phyloP scores from a whole-genome alignment of 2,113 vertebrate genomes.

The Pleuronectes platessa region DNA sequence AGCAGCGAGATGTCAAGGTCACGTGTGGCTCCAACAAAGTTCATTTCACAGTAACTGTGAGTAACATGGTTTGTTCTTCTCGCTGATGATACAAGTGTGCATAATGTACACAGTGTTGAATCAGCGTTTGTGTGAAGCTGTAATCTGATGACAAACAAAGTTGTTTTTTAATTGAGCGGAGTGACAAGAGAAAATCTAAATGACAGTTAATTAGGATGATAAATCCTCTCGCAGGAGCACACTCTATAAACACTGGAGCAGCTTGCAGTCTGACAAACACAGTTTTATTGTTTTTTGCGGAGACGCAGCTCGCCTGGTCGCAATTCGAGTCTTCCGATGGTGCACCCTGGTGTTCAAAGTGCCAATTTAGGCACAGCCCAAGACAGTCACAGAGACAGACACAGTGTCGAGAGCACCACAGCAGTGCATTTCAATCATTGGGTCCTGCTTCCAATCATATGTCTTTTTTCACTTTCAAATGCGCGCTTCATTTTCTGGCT shows the following conservation, averaged over 20 bases:
- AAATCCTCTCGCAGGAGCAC: slow-evolving; percentile 4
- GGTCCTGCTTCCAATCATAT: neutral
- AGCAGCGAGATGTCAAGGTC: slow-evolving; percentile 8
- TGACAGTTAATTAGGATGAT: slow-evolving; percentile 47
- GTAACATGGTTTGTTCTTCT: neutral
- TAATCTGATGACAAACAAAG: slow-evolving; percentile 33
- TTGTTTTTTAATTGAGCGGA: slow-evolving; percentile 21
- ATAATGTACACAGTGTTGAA: slow-evolving; percentile 4
- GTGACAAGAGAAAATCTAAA: slow-evolving; percentile 33
- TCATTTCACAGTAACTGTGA: neutral
- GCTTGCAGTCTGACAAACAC: slow-evolving; percentile 31
- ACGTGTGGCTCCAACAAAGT: neutral
- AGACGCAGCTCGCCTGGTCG: slow-evolving; percentile 15
- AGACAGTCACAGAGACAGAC: slow-evolving; percentile 31
- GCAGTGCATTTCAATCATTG: slow-evolving; percentile 38
- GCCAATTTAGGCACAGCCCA: slow-evolving; percentile 39
- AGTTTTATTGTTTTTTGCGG: slow-evolving; percentile 26
- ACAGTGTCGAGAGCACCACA: slow-evolving; percentile 21
- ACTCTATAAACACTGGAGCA: slow-evolving; percentile 15
- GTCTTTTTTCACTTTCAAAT: slow-evolving; percentile 2
- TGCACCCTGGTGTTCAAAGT: slow-evolving; percentile 61
- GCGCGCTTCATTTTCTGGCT: neutral
- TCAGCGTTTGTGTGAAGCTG: slow-evolving; percentile 8
- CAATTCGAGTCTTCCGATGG: slow-evolving; percentile 24
- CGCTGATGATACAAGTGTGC: neutral